Evolutionary conservation across 2,113 vertebrate genomes (phyloP), one percentile per base, ranked within the genome.

Genomic region (Lota lota): DNA sequence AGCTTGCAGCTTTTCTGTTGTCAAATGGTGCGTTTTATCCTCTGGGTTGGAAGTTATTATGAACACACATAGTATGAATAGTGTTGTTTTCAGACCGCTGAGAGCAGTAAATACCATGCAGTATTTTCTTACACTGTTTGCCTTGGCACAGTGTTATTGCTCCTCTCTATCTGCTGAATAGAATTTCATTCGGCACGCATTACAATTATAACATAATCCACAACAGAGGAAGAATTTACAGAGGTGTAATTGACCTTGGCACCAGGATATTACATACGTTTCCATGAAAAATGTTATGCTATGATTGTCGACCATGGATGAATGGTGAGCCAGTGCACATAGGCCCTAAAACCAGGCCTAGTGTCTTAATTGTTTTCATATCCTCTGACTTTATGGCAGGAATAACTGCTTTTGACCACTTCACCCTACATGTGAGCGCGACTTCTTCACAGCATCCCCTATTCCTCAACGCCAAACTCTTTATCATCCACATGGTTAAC

Each of bases 181-280:
- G 58, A 75, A 16, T 59, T 40, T 21, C 6, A 22, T 11, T 75
- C 70, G 76, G 63, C 60, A 62, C 75, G 76, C 61, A 68, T 77
- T 76, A 62, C 22, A 47, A 74, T 65, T 73, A 50, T 72, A 70
- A n/a, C 22, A 50, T 22, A 60, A 59, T 71, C 66, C 65, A 61
- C 69, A 70, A 57, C 60, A 71, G 67, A 83, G 79, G 81, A 87
- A 84, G 76, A 80, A 64, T 69, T 72, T 77, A 83, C 65, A 51
- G 73, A 88, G 79, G 83, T 89, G 80, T 80, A 88, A 82, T 90
- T 90, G 84, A 81, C 65, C 24, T 87, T 89, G 87, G 85, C 86
- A n/a, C 15, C 16, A 58, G 33, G 76, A 62, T 67, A 63, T 67
- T 76, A 67, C 59, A 61, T 68, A 81, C 59, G 62, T 83, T 87